Conservation (phyloP, 2,797 vertebrate species). For the Argyrosomus regius region DNA sequence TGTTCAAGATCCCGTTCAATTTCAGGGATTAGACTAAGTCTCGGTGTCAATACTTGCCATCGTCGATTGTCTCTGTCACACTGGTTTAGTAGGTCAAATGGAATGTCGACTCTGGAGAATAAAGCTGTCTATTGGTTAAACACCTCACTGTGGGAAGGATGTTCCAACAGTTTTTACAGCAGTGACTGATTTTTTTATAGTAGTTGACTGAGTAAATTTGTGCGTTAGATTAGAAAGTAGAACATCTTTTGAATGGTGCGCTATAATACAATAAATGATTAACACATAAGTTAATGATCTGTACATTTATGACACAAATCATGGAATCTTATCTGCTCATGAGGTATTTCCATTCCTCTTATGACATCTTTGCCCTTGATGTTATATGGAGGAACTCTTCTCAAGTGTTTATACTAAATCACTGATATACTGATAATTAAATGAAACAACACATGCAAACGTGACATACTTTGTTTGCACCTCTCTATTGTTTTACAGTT, state of each 20-base stretch:
- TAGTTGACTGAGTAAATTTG: background rate
- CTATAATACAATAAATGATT: constrained; percentile 7
- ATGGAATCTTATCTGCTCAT: background rate
- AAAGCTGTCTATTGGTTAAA: background rate
- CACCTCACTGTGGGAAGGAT: background rate
- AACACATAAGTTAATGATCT: background rate
- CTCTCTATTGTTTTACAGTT: background rate
- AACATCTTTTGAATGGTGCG: background rate
- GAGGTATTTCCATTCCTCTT: background rate
- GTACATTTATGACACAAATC: constrained; percentile 14
- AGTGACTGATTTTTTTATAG: background rate
- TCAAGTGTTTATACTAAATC: background rate
- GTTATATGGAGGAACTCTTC: background rate
- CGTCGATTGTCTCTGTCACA: background rate
- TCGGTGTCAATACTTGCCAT: constrained; percentile 9
- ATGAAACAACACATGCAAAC: background rate
- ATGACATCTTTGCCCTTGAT: constrained; percentile 9
- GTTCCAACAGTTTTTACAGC: background rate
- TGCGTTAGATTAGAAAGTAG: background rate
- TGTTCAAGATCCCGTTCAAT: constrained; percentile 4
- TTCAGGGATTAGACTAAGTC: background rate
- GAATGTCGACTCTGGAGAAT: background rate
- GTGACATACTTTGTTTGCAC: background rate
- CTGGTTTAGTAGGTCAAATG: background rate
- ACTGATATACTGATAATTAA: constrained; percentile 14